phyloP scores from a whole-genome alignment of 2,888 invertebrate genomes.

The Heliconius erato region DNA sequence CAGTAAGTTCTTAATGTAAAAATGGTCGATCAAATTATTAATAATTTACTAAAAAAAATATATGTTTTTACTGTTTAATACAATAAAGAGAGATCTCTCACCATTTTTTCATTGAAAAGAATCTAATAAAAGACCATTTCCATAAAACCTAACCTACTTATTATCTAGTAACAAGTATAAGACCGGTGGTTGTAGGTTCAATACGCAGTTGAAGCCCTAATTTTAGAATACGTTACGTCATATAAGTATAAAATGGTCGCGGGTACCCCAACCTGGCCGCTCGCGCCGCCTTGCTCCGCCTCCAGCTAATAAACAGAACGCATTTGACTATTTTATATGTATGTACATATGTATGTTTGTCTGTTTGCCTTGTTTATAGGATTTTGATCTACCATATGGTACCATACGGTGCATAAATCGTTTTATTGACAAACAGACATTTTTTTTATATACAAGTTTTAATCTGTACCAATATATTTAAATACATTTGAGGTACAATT shows the following conservation, averaged over 20 bases:
- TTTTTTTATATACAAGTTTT: too few species aligned
- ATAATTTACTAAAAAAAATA: neutral
- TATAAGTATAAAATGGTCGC: constrained; percentile 31
- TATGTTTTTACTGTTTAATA: neutral
- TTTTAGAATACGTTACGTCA: constrained; percentile 43
- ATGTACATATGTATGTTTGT: neutral
- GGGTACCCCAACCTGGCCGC: constrained; percentile 56
- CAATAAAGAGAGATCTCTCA: neutral
- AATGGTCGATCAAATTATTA: neutral
- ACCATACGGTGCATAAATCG: too few species aligned
- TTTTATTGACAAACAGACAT: too few species aligned
- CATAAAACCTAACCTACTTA: neutral
- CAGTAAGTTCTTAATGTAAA: neutral
- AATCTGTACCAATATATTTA: too few species aligned
- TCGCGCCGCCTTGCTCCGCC: constrained; percentile 53
- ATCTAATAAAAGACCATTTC: neutral
- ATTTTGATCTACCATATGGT: neutral
- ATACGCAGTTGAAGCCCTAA: constrained; percentile 47
- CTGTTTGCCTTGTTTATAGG: too few species aligned
- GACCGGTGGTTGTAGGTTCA: neutral
- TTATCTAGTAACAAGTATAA: neutral
- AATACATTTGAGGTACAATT: too few species aligned
- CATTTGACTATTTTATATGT: neutral
- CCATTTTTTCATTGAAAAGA: neutral
- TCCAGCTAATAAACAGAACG: constrained; percentile 57